Conservation (phyloP, 2,888 invertebrate genomes). For the Meiosimyza platycephala region DNA sequence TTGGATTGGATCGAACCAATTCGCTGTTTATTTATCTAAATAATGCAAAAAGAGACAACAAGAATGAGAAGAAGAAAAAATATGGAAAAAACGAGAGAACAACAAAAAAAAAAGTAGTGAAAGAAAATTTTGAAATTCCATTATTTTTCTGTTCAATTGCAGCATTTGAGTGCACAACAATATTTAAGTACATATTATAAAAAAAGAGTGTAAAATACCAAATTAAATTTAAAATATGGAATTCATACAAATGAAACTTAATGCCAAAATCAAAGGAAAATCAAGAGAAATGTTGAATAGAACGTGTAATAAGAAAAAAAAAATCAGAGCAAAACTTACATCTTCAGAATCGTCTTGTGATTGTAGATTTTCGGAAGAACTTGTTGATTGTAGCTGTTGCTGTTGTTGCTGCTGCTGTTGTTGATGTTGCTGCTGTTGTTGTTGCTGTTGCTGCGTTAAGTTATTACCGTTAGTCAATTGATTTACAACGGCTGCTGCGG, state of each 20-base stretch:
- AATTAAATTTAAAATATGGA: neutral
- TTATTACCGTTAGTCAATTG: constrained; percentile 48
- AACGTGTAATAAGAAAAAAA: too few species aligned
- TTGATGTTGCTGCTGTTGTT: constrained; percentile 53
- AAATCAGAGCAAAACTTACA: constrained; percentile 52
- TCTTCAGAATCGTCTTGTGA: constrained; percentile 65
- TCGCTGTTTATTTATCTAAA: constrained; percentile 47
- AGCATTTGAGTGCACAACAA: too few species aligned
- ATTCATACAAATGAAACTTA: too few species aligned
- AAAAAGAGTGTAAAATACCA: constrained; percentile 7
- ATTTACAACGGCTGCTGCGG: constrained; percentile 52
- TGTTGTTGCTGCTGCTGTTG: constrained; percentile 55
- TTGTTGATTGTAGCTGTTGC: constrained; percentile 59
- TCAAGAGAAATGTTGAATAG: too few species aligned
- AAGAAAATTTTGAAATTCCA: constrained; percentile 22
- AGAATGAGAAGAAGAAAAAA: constrained; percentile 31
- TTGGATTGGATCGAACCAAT: constrained; percentile 41
- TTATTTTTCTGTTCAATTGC: too few species aligned
- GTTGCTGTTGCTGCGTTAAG: constrained; percentile 46
- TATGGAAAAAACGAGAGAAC: constrained; percentile 29
- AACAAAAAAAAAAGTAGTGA: constrained; percentile 23
- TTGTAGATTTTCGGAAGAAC: constrained; percentile 64
- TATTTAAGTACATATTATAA: too few species aligned
- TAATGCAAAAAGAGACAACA: constrained; percentile 36
- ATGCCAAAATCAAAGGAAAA: too few species aligned